phyloP scores from a whole-genome alignment of 1,140 invertebrate species.

The Leptinotarsa lineolata region DNA sequence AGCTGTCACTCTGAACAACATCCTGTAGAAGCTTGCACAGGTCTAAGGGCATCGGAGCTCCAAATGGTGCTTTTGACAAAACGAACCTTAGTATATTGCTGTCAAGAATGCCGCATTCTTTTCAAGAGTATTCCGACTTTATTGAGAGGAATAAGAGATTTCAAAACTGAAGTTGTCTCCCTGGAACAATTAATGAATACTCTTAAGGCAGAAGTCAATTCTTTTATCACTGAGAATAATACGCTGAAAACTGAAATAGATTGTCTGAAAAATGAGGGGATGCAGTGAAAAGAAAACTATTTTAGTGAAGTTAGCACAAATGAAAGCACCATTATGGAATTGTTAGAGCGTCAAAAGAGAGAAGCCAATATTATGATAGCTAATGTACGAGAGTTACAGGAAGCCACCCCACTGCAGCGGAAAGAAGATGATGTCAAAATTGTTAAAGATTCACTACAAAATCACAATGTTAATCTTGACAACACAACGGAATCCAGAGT shows the following conservation, averaged over 20 bases:
- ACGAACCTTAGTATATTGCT: too few relatives aligned
- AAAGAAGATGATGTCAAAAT: slow-evolving; percentile 25
- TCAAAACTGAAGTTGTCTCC: too few relatives aligned
- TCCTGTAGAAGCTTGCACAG: slow-evolving; percentile 19
- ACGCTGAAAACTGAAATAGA: slow-evolving; percentile 16
- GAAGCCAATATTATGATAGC: slow-evolving; percentile 26
- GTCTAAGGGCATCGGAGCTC: slow-evolving; percentile 17
- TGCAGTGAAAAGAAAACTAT: slow-evolving; percentile 20
- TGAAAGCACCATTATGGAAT: slow-evolving; percentile 19
- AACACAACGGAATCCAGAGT: slow-evolving; percentile 13
- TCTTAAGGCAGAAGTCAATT: too few relatives aligned
- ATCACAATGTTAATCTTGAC: too few relatives aligned
- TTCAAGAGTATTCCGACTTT: too few relatives aligned
- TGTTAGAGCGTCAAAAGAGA: slow-evolving; percentile 24
- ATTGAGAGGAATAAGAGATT: too few relatives aligned
- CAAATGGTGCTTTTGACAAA: slow-evolving; percentile 11
- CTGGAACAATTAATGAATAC: too few relatives aligned
- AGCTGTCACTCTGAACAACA: slow-evolving; percentile 22
- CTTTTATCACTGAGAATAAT: too few relatives aligned
- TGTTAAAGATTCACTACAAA: slow-evolving; percentile 20
- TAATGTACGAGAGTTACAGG: slow-evolving; percentile 22
- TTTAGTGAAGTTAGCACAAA: slow-evolving; percentile 21
- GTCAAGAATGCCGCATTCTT: too few relatives aligned
- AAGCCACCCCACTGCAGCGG: slow-evolving; percentile 8
- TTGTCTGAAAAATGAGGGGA: slow-evolving; percentile 5